A percentile compares a stretch with the other conserved stretches of the same genome.
Conservation (phyloP, 2,888 invertebrate genomes). For the Scrobipalpa costella region DNA sequence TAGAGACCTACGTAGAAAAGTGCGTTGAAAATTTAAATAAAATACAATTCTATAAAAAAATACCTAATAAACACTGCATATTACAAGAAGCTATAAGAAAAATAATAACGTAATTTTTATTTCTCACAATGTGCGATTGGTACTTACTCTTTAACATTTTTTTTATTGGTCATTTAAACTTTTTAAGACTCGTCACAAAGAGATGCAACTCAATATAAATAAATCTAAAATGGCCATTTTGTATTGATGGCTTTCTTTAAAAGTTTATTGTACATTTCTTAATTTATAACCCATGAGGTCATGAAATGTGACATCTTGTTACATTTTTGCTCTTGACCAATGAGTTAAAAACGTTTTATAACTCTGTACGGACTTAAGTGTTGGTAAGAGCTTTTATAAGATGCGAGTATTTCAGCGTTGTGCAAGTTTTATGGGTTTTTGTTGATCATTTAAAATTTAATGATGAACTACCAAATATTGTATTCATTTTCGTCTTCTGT, state of each 20-base stretch:
- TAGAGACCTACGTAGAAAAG: not conserved
- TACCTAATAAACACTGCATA: no score
- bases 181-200: conserved; percentile 31
- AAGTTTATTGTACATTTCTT: conserved; percentile 54
- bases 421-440: no score
- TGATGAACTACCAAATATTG: no score
- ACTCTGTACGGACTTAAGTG: conserved; percentile 35
- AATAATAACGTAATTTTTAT: no score
- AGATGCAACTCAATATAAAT: conserved; percentile 55
- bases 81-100: no score
- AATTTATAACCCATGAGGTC: conserved; percentile 55
- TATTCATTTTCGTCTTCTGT: not conserved
- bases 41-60: no score
- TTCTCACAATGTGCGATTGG: no score
- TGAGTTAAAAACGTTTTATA: conserved; percentile 34
- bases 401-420: no score
- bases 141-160: no score
- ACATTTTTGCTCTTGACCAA: conserved; percentile 33
- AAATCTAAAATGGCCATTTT: conserved; percentile 58
- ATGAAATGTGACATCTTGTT: conserved; percentile 46
- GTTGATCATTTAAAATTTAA: no score
- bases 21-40: not conserved
- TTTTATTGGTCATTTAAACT: no score
- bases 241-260: conserved; percentile 67
- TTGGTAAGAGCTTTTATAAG: conserved; percentile 3